Evolutionary conservation across 2,888 invertebrate genomes (phyloP).

Genomic region (Neoaliturus tenellus): DNA sequence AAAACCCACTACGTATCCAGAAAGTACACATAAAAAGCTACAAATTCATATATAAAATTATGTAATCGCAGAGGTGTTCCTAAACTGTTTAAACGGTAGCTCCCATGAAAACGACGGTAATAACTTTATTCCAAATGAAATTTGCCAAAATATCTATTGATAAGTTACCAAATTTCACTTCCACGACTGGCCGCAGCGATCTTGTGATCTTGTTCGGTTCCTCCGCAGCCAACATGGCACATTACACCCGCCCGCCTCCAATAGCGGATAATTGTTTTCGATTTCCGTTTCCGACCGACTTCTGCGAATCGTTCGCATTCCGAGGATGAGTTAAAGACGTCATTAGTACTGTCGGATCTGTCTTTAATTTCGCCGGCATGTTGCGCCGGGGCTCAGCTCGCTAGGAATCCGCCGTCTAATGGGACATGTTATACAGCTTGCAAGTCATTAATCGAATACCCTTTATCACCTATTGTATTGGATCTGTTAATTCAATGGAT

Average conservation of each 20-base stretch:
- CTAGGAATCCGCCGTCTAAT: background rate
- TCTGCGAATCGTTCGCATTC: conserved; percentile 39
- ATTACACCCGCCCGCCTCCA: conserved; percentile 23
- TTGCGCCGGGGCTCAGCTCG: background rate
- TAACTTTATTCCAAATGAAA: too few species aligned
- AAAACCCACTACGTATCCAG: too few species aligned
- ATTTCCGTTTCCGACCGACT: conserved; percentile 42
- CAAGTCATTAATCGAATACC: conserved; percentile 14
- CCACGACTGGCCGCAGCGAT: background rate
- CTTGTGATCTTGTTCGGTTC: too few species aligned
- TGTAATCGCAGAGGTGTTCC: too few species aligned
- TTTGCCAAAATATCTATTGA: too few species aligned
- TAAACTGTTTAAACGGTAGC: too few species aligned
- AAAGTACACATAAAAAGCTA: too few species aligned
- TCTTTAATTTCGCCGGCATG: conserved; percentile 50
- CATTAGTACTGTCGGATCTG: conserved; percentile 49
- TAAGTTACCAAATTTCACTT: background rate
- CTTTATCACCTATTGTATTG: background rate
- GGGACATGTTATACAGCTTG: conserved; percentile 17
- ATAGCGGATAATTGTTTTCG: conserved; percentile 49
- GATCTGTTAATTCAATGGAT: background rate
- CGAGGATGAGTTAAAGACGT: conserved; percentile 50
- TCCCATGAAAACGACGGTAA: too few species aligned
- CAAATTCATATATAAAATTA: too few species aligned
- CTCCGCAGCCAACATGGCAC: too few species aligned